Conservation (phyloP, 2,113 vertebrate species). For the Sphyrna mokarran region DNA sequence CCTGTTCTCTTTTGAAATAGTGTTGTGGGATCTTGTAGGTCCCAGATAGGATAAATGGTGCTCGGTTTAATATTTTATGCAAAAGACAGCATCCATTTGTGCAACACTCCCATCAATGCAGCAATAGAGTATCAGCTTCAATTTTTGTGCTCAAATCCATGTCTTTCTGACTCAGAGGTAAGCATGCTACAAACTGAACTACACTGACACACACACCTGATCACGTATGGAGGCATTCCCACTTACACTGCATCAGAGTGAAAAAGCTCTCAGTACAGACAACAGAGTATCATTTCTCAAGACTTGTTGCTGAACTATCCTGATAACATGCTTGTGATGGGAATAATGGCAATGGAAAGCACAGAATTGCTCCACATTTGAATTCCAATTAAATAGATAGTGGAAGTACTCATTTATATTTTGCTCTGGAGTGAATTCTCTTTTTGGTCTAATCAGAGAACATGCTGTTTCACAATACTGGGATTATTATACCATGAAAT, state of each 20-base stretch:
- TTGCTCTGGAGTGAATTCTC: not conserved
- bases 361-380: constrained; percentile 2
- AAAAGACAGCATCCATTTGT: too few species aligned
- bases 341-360: not conserved
- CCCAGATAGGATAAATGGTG: too few species aligned
- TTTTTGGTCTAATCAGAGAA: not conserved
- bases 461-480: not conserved
- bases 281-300: not conserved
- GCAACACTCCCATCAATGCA: too few species aligned
- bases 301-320: not conserved
- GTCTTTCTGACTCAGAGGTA: too few species aligned
- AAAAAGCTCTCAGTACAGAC: not conserved
- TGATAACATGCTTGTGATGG: not conserved
- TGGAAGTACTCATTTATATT: not conserved
- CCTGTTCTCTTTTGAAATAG: too few species aligned
- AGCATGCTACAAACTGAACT: not conserved
- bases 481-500: not conserved
- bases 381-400: constrained; percentile 16
- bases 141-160: too few species aligned
- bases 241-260: not conserved
- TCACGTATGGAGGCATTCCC: not conserved
- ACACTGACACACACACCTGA: not conserved
- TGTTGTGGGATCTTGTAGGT: too few species aligned
- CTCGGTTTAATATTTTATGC: too few species aligned
- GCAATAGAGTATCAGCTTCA: too few species aligned